These are phyloP conservation scores for Geococcyx californianus DNA, from an alignment of 2,113 vertebrate species.

Conservation along the genomic window DNA sequence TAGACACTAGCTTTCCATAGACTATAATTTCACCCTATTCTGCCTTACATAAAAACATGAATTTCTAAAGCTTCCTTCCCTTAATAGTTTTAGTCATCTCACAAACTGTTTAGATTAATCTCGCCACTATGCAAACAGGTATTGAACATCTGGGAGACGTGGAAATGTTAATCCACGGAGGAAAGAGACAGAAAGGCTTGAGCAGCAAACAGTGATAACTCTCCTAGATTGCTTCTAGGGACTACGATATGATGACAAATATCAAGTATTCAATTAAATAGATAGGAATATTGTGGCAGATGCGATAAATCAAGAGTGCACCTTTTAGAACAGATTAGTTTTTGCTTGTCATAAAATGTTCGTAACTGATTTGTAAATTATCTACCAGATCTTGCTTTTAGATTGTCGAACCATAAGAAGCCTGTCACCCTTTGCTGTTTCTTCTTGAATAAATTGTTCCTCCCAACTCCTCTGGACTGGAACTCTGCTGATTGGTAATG, in stretches of 20 bases:
- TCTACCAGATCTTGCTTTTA: neutral
- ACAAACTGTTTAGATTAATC: neutral
- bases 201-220: neutral
- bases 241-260: neutral
- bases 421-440: neutral
- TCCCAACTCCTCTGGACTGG: neutral
- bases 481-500: neutral
- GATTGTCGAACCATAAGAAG: neutral
- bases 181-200: neutral
- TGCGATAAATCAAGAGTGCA: neutral
- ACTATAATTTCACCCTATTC: neutral
- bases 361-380: neutral
- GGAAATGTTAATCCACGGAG: neutral
- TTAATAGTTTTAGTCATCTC: neutral
- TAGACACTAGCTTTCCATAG: neutral
- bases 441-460: neutral
- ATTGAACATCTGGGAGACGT: neutral
- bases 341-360: neutral
- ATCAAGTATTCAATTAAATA: neutral
- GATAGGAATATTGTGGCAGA: neutral
- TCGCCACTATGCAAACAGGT: neutral
- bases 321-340: neutral
- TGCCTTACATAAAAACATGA: neutral
- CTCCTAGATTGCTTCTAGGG: neutral
- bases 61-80: neutral